Percentiles rank a stretch among this genome's conserved stretches.
These are phyloP conservation scores for Trichacis sp. DNA, from an alignment of 2,888 invertebrate genomes.

Conservation along the genomic window DNA sequence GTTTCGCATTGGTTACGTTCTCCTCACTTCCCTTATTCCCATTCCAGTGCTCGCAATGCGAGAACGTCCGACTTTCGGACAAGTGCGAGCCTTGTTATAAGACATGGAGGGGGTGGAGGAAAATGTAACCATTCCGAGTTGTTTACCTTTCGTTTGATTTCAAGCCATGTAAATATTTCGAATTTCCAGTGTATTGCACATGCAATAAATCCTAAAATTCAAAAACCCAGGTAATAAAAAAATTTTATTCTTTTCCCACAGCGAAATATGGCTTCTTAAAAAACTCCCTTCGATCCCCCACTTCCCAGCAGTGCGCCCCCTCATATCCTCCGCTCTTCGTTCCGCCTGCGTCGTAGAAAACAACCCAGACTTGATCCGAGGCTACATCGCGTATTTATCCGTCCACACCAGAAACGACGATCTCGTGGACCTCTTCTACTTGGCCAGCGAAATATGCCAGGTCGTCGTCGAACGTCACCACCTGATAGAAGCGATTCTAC, in stretches of 20 bases:
- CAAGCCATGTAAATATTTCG: too few relatives aligned
- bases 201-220: too few relatives aligned
- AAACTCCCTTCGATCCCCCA: conserved; percentile 82
- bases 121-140: too few relatives aligned
- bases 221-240: too few relatives aligned
- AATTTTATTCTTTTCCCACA: conserved; percentile 41
- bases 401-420: conserved; percentile 78
- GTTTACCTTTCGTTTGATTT: too few relatives aligned
- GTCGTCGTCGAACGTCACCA: conserved; percentile 91
- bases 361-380: conserved; percentile 82
- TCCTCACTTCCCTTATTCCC: too few relatives aligned
- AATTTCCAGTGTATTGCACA: too few relatives aligned
- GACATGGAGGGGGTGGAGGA: too few relatives aligned
- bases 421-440: conserved; percentile 77
- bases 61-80: too few relatives aligned
- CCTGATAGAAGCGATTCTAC: conserved; percentile 85
- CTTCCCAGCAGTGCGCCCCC: conserved; percentile 79
- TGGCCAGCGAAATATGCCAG: conserved; percentile 87
- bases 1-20: too few relatives aligned
- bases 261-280: conserved; percentile 73
- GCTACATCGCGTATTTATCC: conserved; percentile 88
- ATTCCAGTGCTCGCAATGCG: too few relatives aligned
- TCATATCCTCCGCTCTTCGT: conserved; percentile 79
- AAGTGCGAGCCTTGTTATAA: too few relatives aligned
- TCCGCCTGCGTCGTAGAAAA: conserved; percentile 94